Conservation (phyloP, 2,888 invertebrate genomes). For the Orchestes rusci region DNA sequence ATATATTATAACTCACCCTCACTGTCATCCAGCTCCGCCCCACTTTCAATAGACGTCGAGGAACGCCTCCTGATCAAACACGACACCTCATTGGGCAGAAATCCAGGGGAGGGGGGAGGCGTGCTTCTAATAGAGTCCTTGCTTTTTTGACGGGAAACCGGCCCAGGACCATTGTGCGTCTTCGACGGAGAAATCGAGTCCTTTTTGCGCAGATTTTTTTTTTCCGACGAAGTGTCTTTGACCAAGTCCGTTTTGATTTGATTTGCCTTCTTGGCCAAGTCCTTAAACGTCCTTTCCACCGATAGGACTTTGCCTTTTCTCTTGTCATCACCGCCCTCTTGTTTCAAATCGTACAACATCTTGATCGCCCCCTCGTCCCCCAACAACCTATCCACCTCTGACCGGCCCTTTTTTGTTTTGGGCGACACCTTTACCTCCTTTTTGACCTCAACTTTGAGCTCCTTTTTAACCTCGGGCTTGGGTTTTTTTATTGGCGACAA, state of each 20-base stretch:
- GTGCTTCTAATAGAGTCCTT: conserved; percentile 41
- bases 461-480: conserved; percentile 26
- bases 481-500: conserved; percentile 28
- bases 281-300: conserved; percentile 37
- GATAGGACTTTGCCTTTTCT: conserved; percentile 33
- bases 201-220: conserved; percentile 46
- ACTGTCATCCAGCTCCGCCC: conserved; percentile 17
- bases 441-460: conserved; percentile 7
- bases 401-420: conserved; percentile 31
- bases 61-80: conserved; percentile 77
- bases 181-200: conserved; percentile 28
- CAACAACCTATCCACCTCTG: conserved; percentile 69
- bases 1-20: too few relatives aligned
- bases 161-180: too few relatives aligned
- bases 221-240: conserved; percentile 34
- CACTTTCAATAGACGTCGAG: conserved; percentile 67
- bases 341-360: conserved; percentile 73
- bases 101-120: conserved; percentile 52
- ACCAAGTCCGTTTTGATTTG: conserved; percentile 40
- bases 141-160: too few relatives aligned
- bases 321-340: conserved; percentile 35
- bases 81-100: conserved; percentile 62
- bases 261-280: conserved; percentile 37
- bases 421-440: background rate
- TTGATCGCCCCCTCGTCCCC: conserved; percentile 84